A percentile compares a stretch with the other conserved stretches of the same genome.
These are phyloP conservation scores for Ichneumoninae sp. DNA, from an alignment of 2,888 invertebrate genomes.

Conservation along the genomic window DNA sequence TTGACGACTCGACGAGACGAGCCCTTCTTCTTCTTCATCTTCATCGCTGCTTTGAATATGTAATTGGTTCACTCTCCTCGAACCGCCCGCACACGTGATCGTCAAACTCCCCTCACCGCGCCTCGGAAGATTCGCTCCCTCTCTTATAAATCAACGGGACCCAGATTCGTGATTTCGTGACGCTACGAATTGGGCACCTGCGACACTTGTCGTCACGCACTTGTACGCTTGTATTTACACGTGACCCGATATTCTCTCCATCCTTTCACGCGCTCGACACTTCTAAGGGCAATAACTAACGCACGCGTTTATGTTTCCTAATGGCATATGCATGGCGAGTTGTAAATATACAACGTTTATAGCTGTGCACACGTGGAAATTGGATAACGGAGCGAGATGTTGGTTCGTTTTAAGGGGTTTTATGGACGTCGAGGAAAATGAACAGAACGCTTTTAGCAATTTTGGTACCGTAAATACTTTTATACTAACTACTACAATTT, in stretches of 20 bases:
- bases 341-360: slow-evolving; percentile 32
- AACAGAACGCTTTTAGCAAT: neutral
- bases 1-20: slow-evolving; percentile 34
- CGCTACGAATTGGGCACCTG: slow-evolving; percentile 41
- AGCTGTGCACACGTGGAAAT: neutral
- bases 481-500: too few relatives aligned
- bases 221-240: slow-evolving; percentile 24
- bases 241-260: slow-evolving; percentile 36
- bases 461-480: neutral
- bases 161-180: slow-evolving; percentile 24
- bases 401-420: neutral
- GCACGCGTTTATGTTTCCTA: slow-evolving; percentile 18
- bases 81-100: slow-evolving; percentile 14
- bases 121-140: neutral
- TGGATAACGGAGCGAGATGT: slow-evolving; percentile 1
- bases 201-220: slow-evolving; percentile 25
- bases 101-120: neutral
- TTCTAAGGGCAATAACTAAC: slow-evolving; percentile 32
- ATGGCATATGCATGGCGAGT: slow-evolving; percentile 14
- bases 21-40: slow-evolving; percentile 36
- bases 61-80: slow-evolving; percentile 16
- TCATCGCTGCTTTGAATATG: slow-evolving; percentile 24
- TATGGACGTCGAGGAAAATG: neutral
- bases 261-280: slow-evolving; percentile 4
- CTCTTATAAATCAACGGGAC: slow-evolving; percentile 28